Conservation (phyloP, 2,888 invertebrate species). For the Xestia c-nigrum region DNA sequence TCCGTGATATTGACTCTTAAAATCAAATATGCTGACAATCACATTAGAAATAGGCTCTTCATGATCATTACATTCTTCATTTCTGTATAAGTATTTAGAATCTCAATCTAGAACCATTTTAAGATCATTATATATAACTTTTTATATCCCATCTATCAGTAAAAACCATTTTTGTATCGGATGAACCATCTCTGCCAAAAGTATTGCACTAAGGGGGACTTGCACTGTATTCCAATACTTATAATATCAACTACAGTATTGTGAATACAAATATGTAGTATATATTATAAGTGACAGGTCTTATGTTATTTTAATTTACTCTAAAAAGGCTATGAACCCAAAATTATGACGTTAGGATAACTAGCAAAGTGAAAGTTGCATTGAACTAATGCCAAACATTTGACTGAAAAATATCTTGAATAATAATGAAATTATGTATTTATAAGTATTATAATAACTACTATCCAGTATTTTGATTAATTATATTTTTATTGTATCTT, state of each 20-base stretch:
- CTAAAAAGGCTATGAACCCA: slow-evolving; percentile 58
- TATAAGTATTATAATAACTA: slow-evolving; percentile 39
- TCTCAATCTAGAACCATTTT: slow-evolving; percentile 31
- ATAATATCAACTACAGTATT: slow-evolving; percentile 32
- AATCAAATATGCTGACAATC: not conserved
- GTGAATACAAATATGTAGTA: slow-evolving; percentile 8
- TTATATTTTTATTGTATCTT: not conserved
- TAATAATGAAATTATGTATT: slow-evolving; percentile 33
- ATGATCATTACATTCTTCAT: slow-evolving; percentile 1
- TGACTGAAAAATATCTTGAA: slow-evolving; percentile 40
- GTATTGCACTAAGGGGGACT: slow-evolving; percentile 63
- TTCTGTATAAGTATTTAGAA: slow-evolving; percentile 13
- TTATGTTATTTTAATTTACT: slow-evolving; percentile 30
- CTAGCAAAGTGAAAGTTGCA: not conserved
- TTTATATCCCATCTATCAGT: not conserved
- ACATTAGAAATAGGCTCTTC: slow-evolving; percentile 5
- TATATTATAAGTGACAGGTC: slow-evolving; percentile 20
- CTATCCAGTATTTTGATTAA: slow-evolving; percentile 34
- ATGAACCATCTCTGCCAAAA: slow-evolving; percentile 53
- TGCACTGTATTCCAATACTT: slow-evolving; percentile 60
- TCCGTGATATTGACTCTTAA: slow-evolving; percentile 5
- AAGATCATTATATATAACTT: not conserved
- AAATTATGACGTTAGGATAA: slow-evolving; percentile 39
- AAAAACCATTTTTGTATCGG: not conserved
- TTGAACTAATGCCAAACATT: not conserved